Percentiles rank a stretch among this genome's conserved stretches.
These are phyloP conservation scores for Corynorhinus townsendii DNA, from an alignment of 2,113 vertebrate genomes.

Conservation along the genomic window DNA sequence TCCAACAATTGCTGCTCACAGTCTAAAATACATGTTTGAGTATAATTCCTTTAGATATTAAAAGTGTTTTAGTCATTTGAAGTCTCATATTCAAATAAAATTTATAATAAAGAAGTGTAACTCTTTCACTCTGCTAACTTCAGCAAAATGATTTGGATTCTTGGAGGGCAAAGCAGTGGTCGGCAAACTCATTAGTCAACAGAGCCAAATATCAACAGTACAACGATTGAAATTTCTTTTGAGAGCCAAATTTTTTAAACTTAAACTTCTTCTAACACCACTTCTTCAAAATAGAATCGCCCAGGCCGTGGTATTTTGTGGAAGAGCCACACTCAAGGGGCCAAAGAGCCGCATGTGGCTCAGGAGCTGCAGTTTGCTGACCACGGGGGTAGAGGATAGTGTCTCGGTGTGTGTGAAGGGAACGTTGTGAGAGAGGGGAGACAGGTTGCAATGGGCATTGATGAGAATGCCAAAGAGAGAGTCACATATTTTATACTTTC, in stretches of 20 bases:
- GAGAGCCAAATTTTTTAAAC: too few relatives aligned
- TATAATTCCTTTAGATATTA: background rate
- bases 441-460: background rate
- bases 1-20: background rate
- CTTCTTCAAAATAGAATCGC: too few relatives aligned
- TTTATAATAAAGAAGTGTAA: background rate
- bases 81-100: background rate
- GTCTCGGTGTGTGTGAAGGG: background rate
- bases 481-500: background rate
- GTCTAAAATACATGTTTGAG: background rate
- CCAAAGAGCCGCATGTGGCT: too few relatives aligned
- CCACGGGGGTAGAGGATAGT: rapidly evolving
- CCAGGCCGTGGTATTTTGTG: too few relatives aligned
- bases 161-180: too few relatives aligned
- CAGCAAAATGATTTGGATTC: background rate
- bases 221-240: too few relatives aligned
- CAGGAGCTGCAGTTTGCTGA: too few relatives aligned
- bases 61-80: background rate
- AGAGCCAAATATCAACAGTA: too few relatives aligned
- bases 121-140: background rate
- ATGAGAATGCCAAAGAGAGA: background rate
- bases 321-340: too few relatives aligned
- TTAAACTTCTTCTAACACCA: too few relatives aligned
- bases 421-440: rapidly evolving
- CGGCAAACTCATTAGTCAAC: too few relatives aligned